Base-by-base conservation (phyloP, 2,797 vertebrate genomes). In the Pipistrellus pygmaeus region DNA sequence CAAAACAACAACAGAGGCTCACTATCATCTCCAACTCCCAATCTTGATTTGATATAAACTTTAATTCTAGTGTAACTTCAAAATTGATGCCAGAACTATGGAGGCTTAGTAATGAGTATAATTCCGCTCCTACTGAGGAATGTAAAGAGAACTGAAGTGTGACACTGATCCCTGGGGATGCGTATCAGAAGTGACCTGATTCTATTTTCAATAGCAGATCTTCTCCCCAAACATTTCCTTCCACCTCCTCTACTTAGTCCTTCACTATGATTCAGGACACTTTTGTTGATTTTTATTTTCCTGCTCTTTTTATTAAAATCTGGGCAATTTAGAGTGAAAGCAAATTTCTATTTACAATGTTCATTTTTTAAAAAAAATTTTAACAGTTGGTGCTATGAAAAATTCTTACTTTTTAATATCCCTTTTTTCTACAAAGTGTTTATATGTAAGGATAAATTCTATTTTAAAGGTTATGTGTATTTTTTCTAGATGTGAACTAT, bases 401-500 rank as follows among this genome's bases (percentile, higher is more conserved):
- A 97, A 95, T 93, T 90, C 90, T 94, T 92, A 97, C 95, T 92
- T 94, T 94, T 97, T 98, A 98, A 92, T 96, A 97, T 82, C 92
- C 80, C 20, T 83, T 91, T 87, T 98, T 98, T 98, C 98, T 99
- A 99, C 96, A 98, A 96, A 98, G 97, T 98, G 98, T 99, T 99
- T 98, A 98, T 99, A 98, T 98, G 98, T 99, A 98, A 98, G 98
- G 98, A 99, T 98, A 98, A 98, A 99, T 98, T 98, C 98, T 98
- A 98, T 98, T 98, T 98, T 98, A 98, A 98, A 99, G 96, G 98
- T 98, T 98, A 98, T 97, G 98, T 98, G 98, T 99, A 99, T 99
- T 99, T 99, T 98, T 99, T 99, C 98, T 99, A 99, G 99, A 96
- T 98, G 98, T 99, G 98, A 98, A 99, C 98, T 99, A 99, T 99